phyloP scores from a whole-genome alignment of 2,888 invertebrate species.

The Eupeodes luniger region DNA sequence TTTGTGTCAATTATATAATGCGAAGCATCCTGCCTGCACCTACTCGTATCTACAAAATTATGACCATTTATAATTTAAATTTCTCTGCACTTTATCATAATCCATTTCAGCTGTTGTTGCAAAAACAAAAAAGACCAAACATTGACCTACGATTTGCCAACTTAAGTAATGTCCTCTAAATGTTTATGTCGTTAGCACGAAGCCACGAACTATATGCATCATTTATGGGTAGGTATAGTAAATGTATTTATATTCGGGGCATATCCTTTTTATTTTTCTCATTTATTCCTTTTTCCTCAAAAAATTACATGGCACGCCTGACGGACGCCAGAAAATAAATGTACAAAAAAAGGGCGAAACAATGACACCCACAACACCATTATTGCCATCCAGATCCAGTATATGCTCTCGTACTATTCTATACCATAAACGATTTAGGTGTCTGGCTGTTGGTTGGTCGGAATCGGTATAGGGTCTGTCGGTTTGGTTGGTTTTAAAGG shows the following conservation, averaged over 20 bases:
- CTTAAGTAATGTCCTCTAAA: conserved; percentile 53
- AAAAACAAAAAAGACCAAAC: conserved; percentile 21
- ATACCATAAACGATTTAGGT: conserved; percentile 72
- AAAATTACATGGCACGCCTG: conserved; percentile 55
- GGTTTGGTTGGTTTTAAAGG: neutral
- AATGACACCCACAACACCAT: conserved; percentile 65
- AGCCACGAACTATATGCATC: conserved; percentile 10
- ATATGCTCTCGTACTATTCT: conserved; percentile 3
- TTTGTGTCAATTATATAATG: neutral
- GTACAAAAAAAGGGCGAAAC: conserved; percentile 32
- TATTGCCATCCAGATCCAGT: conserved; percentile 28
- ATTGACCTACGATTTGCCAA: conserved; percentile 41
- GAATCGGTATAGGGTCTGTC: neutral
- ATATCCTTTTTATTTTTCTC: conserved; percentile 31
- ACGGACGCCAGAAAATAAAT: conserved; percentile 51
- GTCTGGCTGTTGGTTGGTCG: conserved; percentile 48
- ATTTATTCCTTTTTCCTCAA: neutral
- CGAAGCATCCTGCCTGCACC: neutral
- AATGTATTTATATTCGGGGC: neutral
- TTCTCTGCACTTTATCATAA: conserved; percentile 3
- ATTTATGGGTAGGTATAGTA: neutral
- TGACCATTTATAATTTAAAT: conserved; percentile 6
- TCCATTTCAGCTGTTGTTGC: conserved; percentile 12
- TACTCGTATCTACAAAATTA: no score
- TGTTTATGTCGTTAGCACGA: conserved; percentile 56